Evolutionary conservation across 2,888 invertebrate genomes (phyloP).

Genomic region (Helobdella robusta): DNA sequence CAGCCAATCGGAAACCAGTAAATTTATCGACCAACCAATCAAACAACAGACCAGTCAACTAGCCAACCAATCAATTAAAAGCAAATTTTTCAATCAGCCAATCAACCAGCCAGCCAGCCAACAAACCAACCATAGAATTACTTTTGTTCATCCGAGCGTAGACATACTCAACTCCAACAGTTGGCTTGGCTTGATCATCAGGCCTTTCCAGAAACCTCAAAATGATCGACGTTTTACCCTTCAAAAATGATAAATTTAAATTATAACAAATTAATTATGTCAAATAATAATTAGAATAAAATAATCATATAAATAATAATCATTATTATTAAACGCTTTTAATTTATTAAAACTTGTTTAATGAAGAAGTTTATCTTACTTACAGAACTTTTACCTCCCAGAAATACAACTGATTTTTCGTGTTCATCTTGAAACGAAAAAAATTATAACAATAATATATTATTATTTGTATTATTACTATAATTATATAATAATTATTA

Average conservation of each 20-base stretch:
- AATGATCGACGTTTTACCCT: slow-evolving; percentile 71
- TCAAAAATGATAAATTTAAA: background rate
- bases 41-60: too few species aligned
- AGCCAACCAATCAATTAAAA: too few species aligned
- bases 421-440: slow-evolving; percentile 34
- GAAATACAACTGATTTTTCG: slow-evolving; percentile 42
- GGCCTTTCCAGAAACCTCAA: slow-evolving; percentile 63
- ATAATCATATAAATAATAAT: background rate
- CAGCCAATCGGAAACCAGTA: too few species aligned
- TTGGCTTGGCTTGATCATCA: slow-evolving; percentile 64
- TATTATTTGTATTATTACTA: slow-evolving; percentile 4
- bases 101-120: too few species aligned
- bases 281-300: background rate
- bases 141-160: slow-evolving; percentile 60
- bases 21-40: too few species aligned
- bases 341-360: background rate
- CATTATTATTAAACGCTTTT: background rate
- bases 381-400: slow-evolving; percentile 46
- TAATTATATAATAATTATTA: background rate
- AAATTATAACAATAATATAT: background rate
- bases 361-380: slow-evolving; percentile 31
- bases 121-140: slow-evolving; percentile 53
- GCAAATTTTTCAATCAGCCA: too few species aligned
- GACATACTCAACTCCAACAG: slow-evolving; percentile 74
- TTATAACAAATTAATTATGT: background rate